Percentiles rank a stretch among this genome's conserved stretches.
These are phyloP conservation scores for Medauroidea extradentata DNA, from an alignment of 1,140 invertebrate genomes.

Conservation along the genomic window DNA sequence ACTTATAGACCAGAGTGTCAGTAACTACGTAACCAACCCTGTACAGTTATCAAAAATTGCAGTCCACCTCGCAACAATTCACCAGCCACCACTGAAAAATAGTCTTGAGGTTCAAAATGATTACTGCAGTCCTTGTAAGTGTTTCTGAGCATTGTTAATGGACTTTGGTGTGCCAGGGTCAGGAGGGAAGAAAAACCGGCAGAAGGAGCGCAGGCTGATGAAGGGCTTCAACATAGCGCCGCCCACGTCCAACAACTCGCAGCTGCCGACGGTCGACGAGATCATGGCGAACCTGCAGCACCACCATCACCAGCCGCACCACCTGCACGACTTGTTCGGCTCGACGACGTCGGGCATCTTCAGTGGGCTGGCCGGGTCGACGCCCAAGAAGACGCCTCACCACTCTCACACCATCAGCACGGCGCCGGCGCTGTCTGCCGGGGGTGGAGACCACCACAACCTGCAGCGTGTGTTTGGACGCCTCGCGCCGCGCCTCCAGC, in stretches of 20 bases:
- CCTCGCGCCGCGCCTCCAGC: conserved; percentile 4
- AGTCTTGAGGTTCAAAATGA: too few relatives aligned
- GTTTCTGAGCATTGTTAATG: conserved; percentile 4
- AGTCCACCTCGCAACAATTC: too few relatives aligned
- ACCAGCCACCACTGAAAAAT: too few relatives aligned
- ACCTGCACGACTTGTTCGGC: conserved; percentile 46
- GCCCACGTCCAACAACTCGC: conserved; percentile 52
- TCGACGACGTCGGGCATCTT: conserved; percentile 46
- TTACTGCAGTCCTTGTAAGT: not conserved
- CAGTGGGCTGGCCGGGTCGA: conserved; percentile 37
- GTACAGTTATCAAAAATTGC: too few relatives aligned
- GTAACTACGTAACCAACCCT: too few relatives aligned
- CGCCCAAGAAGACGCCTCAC: conserved; percentile 45
- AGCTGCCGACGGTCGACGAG: conserved; percentile 68
- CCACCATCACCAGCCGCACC: conserved; percentile 42
- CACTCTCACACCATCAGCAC: too few relatives aligned
- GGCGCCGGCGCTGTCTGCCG: too few relatives aligned
- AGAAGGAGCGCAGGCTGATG: conserved; percentile 87
- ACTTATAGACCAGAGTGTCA: too few relatives aligned
- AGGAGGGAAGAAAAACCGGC: conserved; percentile 88
- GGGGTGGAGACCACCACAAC: not conserved
- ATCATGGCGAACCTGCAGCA: conserved; percentile 59
- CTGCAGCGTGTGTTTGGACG: not conserved
- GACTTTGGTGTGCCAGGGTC: conserved; percentile 52
- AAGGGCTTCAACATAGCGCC: conserved; percentile 89